Conservation (phyloP, 2,797 vertebrate genomes). For the Molothrus aeneus region DNA sequence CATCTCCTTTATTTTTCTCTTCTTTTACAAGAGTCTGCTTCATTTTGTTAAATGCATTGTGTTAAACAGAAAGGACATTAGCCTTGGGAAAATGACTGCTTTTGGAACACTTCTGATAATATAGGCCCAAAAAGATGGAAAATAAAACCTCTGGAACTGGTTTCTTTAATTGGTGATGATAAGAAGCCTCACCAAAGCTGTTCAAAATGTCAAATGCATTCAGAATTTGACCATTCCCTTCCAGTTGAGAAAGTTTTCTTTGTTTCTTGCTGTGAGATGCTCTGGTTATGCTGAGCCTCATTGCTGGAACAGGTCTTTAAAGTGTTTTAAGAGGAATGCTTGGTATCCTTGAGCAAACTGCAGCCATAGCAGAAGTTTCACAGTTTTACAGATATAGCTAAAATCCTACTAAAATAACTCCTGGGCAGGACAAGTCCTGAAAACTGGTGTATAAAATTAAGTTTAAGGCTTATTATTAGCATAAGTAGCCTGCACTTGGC, state of each 20-base stretch:
- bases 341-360: not conserved
- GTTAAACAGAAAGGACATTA: not conserved
- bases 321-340: not conserved
- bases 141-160: not conserved
- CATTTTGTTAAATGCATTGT: not conserved
- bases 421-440: not conserved
- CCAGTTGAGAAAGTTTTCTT: not conserved
- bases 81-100: not conserved
- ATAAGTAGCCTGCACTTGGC: not conserved
- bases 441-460: not conserved
- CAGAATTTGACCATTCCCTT: not conserved
- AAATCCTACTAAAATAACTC: not conserved
- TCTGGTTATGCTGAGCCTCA: not conserved
- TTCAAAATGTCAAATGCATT: not conserved
- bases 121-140: not conserved
- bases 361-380: not conserved
- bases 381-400: not conserved
- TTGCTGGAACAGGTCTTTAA: not conserved
- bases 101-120: not conserved
- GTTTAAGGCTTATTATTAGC: not conserved
- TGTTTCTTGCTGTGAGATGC: not conserved
- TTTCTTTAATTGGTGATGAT: not conserved
- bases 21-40: not conserved
- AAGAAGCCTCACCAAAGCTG: not conserved
- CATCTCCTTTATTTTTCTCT: fast-evolving